Base-by-base conservation (phyloP, 2,797 vertebrate species). In the Eulemur rubriventer region DNA sequence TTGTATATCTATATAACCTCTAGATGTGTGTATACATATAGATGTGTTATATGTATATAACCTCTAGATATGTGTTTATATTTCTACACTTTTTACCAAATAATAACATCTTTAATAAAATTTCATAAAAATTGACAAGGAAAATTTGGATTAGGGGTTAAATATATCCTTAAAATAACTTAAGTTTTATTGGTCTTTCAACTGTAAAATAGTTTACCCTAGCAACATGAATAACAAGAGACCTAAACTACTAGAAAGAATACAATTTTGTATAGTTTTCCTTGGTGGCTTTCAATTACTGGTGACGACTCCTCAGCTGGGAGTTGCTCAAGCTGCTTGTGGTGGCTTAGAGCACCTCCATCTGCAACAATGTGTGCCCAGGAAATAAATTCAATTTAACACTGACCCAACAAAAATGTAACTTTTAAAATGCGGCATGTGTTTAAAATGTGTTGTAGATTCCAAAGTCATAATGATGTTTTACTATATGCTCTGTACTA, bases 141-240 rank as follows among this genome's bases (percentile, higher is more conserved):
- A 72, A 85, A 96, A 59, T 50, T 85, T 95, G 33, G n/a, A 94
- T 52, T 73, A 80, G 33, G 59, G 17, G 22, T 93, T 94, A 96
- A 91, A 67, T 75, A 81, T 20, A 65, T 57, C 24, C 28, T 94
- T 97, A 46, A 89, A 88, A 86, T 90, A 93, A 57, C 18, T 79
- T 72, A 57, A 43, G 4, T 22, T 87, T 82, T 78, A 30, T 76
- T 94, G 50, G 24, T 57, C 83, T 76, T 94, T 57, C 73, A 82
- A 26, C 38, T 67, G 61, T 61, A 41, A 81, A 81, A 61, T 33
- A n/a, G 5, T 85, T 94, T 72, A 67, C 43, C 38, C 43, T 70
- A 76, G 17, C 14, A 65, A 48, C 7, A 30, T 89, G 43, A 83
- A 41, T 33, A 72, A 35, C 43, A 61, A 73, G 14, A 90, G 11